These are phyloP conservation scores for Chaetophractus vellerosus DNA, from an alignment of 2,797 vertebrate genomes.

Conservation along the genomic window DNA sequence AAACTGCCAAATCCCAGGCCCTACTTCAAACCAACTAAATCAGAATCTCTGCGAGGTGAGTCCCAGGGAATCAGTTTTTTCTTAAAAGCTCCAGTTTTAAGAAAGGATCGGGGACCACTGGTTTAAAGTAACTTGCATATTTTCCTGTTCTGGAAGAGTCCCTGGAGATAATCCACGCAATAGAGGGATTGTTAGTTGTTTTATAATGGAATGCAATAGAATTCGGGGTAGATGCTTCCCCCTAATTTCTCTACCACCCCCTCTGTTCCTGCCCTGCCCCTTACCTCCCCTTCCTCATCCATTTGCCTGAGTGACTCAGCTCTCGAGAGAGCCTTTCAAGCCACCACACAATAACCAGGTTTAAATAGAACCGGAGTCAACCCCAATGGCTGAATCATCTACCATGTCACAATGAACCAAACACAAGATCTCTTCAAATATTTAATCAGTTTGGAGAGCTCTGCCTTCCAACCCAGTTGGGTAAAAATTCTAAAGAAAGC, in stretches of 20 bases:
- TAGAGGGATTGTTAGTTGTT: background rate
- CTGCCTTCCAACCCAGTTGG: slow-evolving; percentile 74
- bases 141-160: background rate
- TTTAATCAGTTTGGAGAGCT: slow-evolving; percentile 81
- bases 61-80: background rate
- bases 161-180: background rate
- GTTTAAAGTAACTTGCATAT: background rate
- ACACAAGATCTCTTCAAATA: slow-evolving; percentile 80
- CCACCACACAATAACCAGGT: background rate
- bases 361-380: background rate
- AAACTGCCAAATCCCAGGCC: background rate
- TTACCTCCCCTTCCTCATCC: background rate
- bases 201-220: background rate
- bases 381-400: background rate
- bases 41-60: background rate
- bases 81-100: background rate
- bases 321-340: background rate
- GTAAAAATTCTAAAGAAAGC: slow-evolving; percentile 74
- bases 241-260: background rate
- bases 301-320: background rate
- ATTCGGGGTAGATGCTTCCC: background rate
- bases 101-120: background rate
- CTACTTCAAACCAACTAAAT: background rate
- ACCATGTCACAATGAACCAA: slow-evolving; percentile 66
- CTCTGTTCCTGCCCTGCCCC: background rate